Percentiles rank a stretch among this genome's conserved stretches.
phyloP scores from a whole-genome alignment of 2,888 invertebrate species.

The Ochropacha duplaris region DNA sequence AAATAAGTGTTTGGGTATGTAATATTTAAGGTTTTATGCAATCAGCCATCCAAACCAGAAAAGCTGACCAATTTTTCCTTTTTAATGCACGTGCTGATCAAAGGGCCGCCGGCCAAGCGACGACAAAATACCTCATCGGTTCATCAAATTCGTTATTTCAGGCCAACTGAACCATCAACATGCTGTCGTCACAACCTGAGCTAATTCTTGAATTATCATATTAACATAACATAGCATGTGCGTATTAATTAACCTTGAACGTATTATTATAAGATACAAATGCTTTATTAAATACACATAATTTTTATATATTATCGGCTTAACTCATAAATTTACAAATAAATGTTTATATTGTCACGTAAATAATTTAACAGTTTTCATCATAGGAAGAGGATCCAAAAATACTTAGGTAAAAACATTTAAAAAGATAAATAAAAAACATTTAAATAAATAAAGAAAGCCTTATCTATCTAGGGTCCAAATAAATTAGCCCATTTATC shows the following conservation, averaged over 20 bases:
- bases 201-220: background rate
- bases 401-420: too few relatives aligned
- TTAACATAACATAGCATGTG: background rate
- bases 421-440: background rate
- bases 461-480: slow-evolving; percentile 20
- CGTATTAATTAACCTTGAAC: slow-evolving; percentile 1
- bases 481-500: slow-evolving; percentile 39
- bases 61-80: slow-evolving; percentile 72
- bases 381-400: too few relatives aligned
- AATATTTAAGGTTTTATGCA: background rate
- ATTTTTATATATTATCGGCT: background rate
- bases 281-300: slow-evolving; percentile 2
- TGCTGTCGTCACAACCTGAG: slow-evolving; percentile 12
- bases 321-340: too few relatives aligned
- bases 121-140: slow-evolving; percentile 55
- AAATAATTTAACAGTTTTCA: too few relatives aligned
- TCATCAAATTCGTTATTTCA: slow-evolving; percentile 61
- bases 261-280: background rate
- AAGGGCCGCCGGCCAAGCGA: slow-evolving; percentile 58
- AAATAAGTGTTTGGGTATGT: background rate
- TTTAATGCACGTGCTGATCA: slow-evolving; percentile 70
- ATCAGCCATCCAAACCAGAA: slow-evolving; percentile 48
- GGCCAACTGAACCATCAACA: slow-evolving; percentile 31
- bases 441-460: background rate
- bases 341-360: too few relatives aligned